Evolutionary conservation across 2,113 vertebrate genomes (phyloP), one percentile per base, ranked within the genome.

Genomic region (Tiliqua scincoides): DNA sequence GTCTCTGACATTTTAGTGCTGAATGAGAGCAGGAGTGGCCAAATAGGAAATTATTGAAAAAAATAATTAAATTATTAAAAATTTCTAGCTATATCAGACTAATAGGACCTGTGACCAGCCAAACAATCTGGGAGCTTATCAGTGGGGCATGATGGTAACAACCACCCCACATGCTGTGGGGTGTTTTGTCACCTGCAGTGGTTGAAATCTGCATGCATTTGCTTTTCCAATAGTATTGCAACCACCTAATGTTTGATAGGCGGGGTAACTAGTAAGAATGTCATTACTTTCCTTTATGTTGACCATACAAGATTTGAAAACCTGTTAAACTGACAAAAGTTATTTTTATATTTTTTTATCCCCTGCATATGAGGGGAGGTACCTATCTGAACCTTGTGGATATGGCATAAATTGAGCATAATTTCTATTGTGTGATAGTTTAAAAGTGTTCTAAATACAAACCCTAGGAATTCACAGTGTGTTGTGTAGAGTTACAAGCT

Each of bases 351-450:
- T 48, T 48, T 48, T 43, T 40, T 15, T 43, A 30, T 54, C 63
- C 25, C 7, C 43, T 5, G 43, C 25, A 43, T 32, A 77, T 85
- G 78, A 88, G 68, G 85, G 80, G 68, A 84, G 88, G 80, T 88
- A 76, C 83, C 79, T 85, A 75, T 84, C 82, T 87, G 85, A 86
- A 0, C 14, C 75, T 71, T 59, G 87, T 83, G 85, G 40, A 83
- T 90, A 67, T 85, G 67, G 48, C n/a, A 67, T 92, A 88, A 94
- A 90, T 93, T 84, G 32, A 70, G 77, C 89, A 83, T 78, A n/a
- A 12, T 12, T 57, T 17, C 54, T 48, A 8, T 48, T 48, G 43
- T 48, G 8, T 48, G 43, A 48, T 48, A 8, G 43, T 48, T 88
- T 74, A 40, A 27, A 30, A 17, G 30, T 89, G 82, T 70, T 91